phyloP scores from a whole-genome alignment of 1,140 invertebrate species.

The Mya arenaria region DNA sequence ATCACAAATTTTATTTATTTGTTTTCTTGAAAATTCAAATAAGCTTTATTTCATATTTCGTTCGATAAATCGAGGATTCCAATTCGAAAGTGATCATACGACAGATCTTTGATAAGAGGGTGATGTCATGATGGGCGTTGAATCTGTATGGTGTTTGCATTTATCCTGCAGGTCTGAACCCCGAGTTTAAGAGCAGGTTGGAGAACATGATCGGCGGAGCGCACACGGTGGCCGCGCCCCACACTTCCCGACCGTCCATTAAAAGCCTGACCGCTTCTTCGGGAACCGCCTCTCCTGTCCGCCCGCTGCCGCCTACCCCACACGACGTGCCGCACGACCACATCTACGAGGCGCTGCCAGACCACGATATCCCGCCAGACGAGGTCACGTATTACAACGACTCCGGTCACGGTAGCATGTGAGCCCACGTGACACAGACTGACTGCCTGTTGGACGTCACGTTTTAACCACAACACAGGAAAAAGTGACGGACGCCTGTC shows the following conservation, averaged over 20 bases:
- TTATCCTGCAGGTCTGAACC: neutral
- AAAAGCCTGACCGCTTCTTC: neutral
- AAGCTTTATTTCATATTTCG: too few species aligned
- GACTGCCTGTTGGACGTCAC: too few species aligned
- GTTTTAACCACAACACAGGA: too few species aligned
- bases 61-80: too few species aligned
- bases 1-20: too few species aligned
- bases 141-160: too few species aligned
- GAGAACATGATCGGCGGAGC: neutral
- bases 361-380: neutral
- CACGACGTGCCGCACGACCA: neutral
- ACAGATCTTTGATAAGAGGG: too few species aligned
- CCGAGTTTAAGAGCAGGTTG: neutral
- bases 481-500: too few species aligned
- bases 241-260: neutral
- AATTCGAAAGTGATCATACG: too few species aligned
- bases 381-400: constrained; percentile 1
- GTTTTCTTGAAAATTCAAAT: too few species aligned
- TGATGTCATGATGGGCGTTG: too few species aligned
- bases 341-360: neutral
- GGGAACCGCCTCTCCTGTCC: neutral
- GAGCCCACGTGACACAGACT: too few species aligned
- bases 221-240: neutral
- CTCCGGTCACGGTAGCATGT: neutral
- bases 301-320: neutral